These are phyloP conservation scores for Melanotaenia duboulayi DNA, from an alignment of 2,113 vertebrate genomes.

Conservation along the genomic window DNA sequence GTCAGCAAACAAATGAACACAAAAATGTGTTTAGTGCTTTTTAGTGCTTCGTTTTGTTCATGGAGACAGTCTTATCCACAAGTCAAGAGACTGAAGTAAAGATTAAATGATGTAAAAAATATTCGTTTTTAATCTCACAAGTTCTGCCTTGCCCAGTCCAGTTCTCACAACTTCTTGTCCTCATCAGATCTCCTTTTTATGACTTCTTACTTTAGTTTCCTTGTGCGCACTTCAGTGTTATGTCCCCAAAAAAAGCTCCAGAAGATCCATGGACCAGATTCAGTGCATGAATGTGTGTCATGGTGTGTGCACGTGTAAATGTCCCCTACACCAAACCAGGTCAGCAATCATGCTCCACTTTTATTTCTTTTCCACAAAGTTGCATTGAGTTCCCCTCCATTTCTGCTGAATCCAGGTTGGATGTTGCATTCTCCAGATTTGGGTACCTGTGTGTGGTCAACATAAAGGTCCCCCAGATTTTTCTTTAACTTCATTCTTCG, in stretches of 20 bases:
- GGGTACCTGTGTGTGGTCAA: conserved; percentile 1
- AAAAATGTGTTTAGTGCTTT: conserved; percentile 54
- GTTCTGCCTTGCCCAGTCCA: conserved; percentile 17
- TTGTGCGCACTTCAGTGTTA: conserved; percentile 25
- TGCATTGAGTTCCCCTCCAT: conserved; percentile 22
- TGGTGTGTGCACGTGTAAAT: not conserved
- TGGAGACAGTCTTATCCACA: conserved; percentile 48
- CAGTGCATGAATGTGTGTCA: conserved; percentile 44
- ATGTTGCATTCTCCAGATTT: not conserved
- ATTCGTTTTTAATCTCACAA: conserved; percentile 61
- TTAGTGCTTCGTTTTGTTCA: conserved; percentile 51
- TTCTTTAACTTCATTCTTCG: not conserved
- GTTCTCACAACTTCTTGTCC: conserved; percentile 15
- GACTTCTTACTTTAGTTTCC: conserved; percentile 9
- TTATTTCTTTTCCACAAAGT: conserved; percentile 30
- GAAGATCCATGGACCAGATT: conserved; percentile 37
- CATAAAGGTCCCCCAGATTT: not conserved
- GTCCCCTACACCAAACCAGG: conserved; percentile 52
- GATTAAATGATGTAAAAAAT: conserved; percentile 66
- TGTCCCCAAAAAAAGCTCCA: conserved; percentile 38
- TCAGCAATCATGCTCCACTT: conserved; percentile 63
- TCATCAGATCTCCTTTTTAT: not conserved
- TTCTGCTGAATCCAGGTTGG: conserved; percentile 40
- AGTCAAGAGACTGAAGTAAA: conserved; percentile 47
- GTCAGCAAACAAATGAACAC: conserved; percentile 12